Evolutionary conservation across 1,140 invertebrate species (phyloP).

Genomic region (Caenorhabditis latens): DNA sequence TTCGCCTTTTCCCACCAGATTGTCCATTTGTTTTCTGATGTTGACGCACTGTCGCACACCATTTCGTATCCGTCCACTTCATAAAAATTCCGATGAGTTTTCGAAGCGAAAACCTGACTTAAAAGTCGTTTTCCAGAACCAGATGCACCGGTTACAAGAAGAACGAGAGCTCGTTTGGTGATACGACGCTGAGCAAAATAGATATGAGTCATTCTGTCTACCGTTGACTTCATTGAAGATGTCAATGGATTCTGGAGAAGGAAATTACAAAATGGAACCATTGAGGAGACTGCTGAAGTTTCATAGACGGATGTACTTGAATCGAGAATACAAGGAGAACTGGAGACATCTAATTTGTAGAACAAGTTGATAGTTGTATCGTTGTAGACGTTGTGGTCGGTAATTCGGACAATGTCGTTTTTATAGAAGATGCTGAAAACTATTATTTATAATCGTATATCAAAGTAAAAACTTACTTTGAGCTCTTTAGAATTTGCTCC

Average conservation of each 20-base stretch:
- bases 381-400: background rate
- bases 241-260: background rate
- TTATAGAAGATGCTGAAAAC: slow-evolving; percentile 60
- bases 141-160: slow-evolving; percentile 59
- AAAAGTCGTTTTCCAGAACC: slow-evolving; percentile 65
- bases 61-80: slow-evolving; percentile 61
- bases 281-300: slow-evolving; percentile 10
- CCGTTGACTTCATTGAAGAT: background rate
- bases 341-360: slow-evolving; percentile 45
- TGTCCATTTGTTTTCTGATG: slow-evolving; percentile 60
- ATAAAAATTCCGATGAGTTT: slow-evolving; percentile 57
- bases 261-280: slow-evolving; percentile 44
- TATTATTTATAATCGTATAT: background rate
- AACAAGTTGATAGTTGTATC: background rate
- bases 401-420: slow-evolving; percentile 45
- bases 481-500: background rate
- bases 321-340: slow-evolving; percentile 49
- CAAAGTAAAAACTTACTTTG: slow-evolving; percentile 4
- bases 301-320: slow-evolving; percentile 49
- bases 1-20: slow-evolving; percentile 36
- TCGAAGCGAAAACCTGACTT: slow-evolving; percentile 32
- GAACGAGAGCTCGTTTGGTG: slow-evolving; percentile 25
- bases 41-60: slow-evolving; percentile 62
- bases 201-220: slow-evolving; percentile 16
- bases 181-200: slow-evolving; percentile 20